Percentiles rank a stretch among this genome's conserved stretches.
phyloP scores from a whole-genome alignment of 2,888 invertebrate genomes.

The Cheilosia soror region DNA sequence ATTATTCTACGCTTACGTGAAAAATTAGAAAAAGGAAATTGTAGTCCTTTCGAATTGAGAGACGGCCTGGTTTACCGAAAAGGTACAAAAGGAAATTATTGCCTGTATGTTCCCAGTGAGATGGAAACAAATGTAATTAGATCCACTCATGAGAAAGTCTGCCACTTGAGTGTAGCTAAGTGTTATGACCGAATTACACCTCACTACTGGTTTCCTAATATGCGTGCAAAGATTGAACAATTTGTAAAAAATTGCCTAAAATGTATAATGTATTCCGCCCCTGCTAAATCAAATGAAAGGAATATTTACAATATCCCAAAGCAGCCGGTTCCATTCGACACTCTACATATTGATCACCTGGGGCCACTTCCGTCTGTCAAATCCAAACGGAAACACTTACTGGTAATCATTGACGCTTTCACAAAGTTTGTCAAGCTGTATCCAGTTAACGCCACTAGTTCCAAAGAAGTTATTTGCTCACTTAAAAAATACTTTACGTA shows the following conservation, averaged over 20 bases:
- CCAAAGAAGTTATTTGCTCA: background rate
- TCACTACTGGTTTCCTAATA: constrained; percentile 82
- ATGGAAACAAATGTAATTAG: constrained; percentile 48
- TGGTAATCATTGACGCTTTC: constrained; percentile 15
- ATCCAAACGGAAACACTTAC: constrained; percentile 29
- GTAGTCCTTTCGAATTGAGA: background rate
- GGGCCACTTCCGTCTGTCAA: background rate
- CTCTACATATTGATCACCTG: constrained; percentile 72
- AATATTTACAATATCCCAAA: constrained; percentile 79
- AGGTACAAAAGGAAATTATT: background rate
- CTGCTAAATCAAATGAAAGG: constrained; percentile 74
- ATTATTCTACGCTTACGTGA: background rate
- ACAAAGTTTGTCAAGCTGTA: background rate
- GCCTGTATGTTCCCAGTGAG: constrained; percentile 48
- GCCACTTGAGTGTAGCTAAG: constrained; percentile 47
- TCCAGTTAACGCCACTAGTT: background rate
- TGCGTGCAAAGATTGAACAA: constrained; percentile 80
- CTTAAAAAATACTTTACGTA: constrained; percentile 5
- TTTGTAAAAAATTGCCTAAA: constrained; percentile 81
- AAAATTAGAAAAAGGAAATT: background rate
- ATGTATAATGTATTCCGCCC: constrained; percentile 79
- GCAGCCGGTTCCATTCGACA: too few species aligned
- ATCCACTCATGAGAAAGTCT: constrained; percentile 38
- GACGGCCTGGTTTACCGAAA: background rate
- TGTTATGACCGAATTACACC: constrained; percentile 32